phyloP scores from a whole-genome alignment of 2,113 vertebrate species.

The Agelaius phoeniceus region DNA sequence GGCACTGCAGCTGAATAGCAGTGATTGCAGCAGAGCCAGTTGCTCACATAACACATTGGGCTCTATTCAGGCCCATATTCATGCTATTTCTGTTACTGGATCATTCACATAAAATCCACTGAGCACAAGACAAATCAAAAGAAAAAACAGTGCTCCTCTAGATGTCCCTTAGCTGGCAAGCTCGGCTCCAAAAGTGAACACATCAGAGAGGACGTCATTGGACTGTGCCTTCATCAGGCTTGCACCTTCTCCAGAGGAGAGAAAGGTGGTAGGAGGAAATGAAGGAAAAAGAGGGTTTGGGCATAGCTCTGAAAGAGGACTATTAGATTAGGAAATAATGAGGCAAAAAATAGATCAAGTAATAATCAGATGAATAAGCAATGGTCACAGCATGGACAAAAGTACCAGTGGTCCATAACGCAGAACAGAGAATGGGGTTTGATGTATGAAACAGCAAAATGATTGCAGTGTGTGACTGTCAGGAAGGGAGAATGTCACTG shows the following conservation, averaged over 20 bases:
- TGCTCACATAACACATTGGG: slow-evolving; percentile 9
- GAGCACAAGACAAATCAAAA: background rate
- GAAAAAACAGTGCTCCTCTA: background rate
- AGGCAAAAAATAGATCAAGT: background rate
- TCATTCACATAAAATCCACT: background rate
- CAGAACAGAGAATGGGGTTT: background rate
- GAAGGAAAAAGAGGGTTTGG: background rate
- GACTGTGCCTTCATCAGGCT: background rate
- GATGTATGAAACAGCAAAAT: background rate
- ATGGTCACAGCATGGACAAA: background rate
- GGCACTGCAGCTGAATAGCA: slow-evolving; percentile 19
- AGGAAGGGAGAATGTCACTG: background rate
- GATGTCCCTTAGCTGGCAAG: background rate
- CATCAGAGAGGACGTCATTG: background rate
- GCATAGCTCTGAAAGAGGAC: background rate
- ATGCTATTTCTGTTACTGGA: slow-evolving; percentile 34
- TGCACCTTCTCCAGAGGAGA: background rate
- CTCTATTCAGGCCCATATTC: slow-evolving; percentile 22
- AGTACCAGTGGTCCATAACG: background rate
- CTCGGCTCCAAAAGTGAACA: background rate
- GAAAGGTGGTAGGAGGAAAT: background rate
- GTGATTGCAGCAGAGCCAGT: slow-evolving; percentile 11
- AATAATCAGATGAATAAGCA: background rate
- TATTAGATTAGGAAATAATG: slow-evolving; percentile 18
- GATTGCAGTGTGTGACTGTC: background rate